Base-by-base conservation (phyloP, 2,797 vertebrate genomes). In the Sternotherus odoratus region DNA sequence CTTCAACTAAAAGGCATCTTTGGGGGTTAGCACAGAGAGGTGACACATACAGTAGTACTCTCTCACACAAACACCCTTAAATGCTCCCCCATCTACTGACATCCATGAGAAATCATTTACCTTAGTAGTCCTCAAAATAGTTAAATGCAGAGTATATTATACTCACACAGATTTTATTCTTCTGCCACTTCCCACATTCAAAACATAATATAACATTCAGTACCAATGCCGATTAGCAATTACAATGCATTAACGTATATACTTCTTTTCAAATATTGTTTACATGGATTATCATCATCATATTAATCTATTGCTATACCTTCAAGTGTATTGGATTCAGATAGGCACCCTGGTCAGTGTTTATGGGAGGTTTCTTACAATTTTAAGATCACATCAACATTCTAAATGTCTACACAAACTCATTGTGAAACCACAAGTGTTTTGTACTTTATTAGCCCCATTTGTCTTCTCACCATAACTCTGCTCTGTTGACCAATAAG, bases 71-170 rank as follows among this genome's bases (percentile, higher is more conserved):
- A 8, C n/a, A 3, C 63, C 43, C 80, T 51, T 77, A 43, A 85
- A 91, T 49, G 39, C 78, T 66, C 57, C 80, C 80, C 79, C 56
- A 85, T 83, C 82, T 79, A 92, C 50, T 87, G 24, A 74, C 51
- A 63, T 26, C 63, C 75, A 79, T 53, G n/a, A 51, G 77, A 93
- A 96, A 90, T 51, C 74, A 51, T 81, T 95, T 87, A 54, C 50
- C 17, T 91, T 94, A 92, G 86, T 82, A 92, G 69, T 83, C 89
- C 91, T 93, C 88, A 88, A 94, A 94, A 48, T 79, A 91, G 79
- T 83, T 94, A 82, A 91, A 82, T 83, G 83, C 85, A 93, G 87
- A 87, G 74, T 15, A 82, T 28, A 87, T 69, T 94, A 43, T 87
- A 95, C 75, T 89, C 46, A 10, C n/a, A 60, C 63, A 85, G 83